Base-by-base conservation (phyloP, 2,113 vertebrate species). In the Labeo catla region DNA sequence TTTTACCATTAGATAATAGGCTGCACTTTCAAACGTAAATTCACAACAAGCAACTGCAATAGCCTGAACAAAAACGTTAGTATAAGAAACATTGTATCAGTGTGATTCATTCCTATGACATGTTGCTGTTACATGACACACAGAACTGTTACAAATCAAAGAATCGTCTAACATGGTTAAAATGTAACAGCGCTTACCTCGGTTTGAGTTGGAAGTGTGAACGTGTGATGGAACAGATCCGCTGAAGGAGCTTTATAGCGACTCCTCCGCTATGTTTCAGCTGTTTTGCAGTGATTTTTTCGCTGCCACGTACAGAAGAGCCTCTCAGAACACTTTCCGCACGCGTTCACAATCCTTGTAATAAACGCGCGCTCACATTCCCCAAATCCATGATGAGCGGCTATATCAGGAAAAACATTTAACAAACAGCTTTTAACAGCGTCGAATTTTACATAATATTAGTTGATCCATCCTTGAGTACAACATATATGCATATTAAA, bases 251-350 rank as follows among this genome's bases (percentile, higher is more conserved):
- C 8, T 47, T 43, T 52, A 19, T 11, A 73, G 49, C 2, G 77
- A 61, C 54, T 70, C 59, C 84, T 87, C 19, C 28, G 50, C 63
- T 36, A 11, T 36, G 50, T 39, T 80, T 49, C 0, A 1, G 21
- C 76, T 49, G 2, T 3, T 19, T 39, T 3, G 23, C 73, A 78
- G 88, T 34, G 88, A 4, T 76, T 83, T 88, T 36, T 68, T 19
- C 87, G 88, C 86, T 95, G 94, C 94, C 94, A 95, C 94, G 94
- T 95, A 94, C 92, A 90, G 91, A 90, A 8, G 61, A 88, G 89
- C 83, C 76, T 89, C 65, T 28, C 34, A 28, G 39, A 80, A 72
- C 66, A 36, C 21, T 1, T 15, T 16, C 52, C 59, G 83, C 76
- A 11, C 39, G 10, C 9, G 45, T 4, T 21, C 88, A 0, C 91